Evolutionary conservation across 2,113 vertebrate species (phyloP).

Genomic region (Nestor notabilis): DNA sequence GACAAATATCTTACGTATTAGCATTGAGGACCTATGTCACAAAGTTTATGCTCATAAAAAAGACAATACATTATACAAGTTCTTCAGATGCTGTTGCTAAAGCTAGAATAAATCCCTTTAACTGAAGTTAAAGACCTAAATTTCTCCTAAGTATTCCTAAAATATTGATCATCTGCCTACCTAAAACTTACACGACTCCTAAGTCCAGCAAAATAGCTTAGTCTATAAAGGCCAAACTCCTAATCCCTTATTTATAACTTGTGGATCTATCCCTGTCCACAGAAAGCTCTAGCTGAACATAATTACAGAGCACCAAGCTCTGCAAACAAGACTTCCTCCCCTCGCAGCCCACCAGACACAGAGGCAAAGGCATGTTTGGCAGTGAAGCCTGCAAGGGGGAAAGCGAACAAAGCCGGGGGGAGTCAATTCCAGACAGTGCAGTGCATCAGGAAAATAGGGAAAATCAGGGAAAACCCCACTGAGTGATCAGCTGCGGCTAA

Average conservation of each 20-base stretch:
- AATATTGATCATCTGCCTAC: neutral
- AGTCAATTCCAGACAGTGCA: accelerated
- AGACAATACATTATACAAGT: neutral
- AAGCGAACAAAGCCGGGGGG: accelerated
- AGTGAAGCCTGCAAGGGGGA: accelerated
- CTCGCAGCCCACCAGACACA: accelerated
- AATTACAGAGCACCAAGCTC: neutral
- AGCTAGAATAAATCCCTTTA: neutral
- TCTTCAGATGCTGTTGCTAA: neutral
- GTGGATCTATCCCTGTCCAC: neutral
- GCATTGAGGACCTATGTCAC: neutral
- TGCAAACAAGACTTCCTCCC: accelerated
- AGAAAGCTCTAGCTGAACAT: neutral
- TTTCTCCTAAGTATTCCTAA: neutral
- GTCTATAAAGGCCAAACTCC: neutral
- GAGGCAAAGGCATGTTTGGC: neutral
- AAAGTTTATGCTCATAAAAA: neutral
- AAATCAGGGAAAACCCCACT: neutral
- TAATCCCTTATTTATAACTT: neutral
- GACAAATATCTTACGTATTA: neutral
- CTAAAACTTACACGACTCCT: neutral
- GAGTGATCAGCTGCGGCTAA: accelerated
- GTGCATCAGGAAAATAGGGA: neutral
- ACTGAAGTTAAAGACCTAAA: neutral
- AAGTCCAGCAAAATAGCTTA: neutral